These are phyloP conservation scores for Mylabris phalerata DNA, from an alignment of 1,140 invertebrate species.

Conservation along the genomic window DNA sequence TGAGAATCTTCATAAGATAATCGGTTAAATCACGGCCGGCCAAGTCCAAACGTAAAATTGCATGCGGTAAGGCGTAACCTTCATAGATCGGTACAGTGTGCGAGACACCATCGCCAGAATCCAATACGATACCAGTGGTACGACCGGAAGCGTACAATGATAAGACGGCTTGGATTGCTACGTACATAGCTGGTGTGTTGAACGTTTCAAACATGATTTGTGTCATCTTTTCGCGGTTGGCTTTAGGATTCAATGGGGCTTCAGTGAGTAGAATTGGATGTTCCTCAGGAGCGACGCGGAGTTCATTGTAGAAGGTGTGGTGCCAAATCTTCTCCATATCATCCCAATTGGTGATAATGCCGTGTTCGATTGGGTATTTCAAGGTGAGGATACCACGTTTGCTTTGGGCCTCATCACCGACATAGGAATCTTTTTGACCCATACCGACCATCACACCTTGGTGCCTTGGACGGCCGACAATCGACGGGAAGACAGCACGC, in stretches of 20 bases:
- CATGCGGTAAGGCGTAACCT: slow-evolving; percentile 76
- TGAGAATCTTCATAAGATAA: slow-evolving; percentile 95
- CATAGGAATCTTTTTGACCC: slow-evolving; percentile 81
- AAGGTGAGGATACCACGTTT: slow-evolving; percentile 87
- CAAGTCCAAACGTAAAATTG: slow-evolving; percentile 80
- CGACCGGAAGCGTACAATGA: slow-evolving; percentile 83
- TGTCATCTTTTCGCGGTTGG: slow-evolving; percentile 76
- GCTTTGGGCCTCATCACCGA: slow-evolving; percentile 89
- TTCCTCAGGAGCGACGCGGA: slow-evolving; percentile 90
- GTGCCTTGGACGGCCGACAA: slow-evolving; percentile 78
- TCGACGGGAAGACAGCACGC: slow-evolving; percentile 82
- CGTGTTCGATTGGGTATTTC: slow-evolving; percentile 92
- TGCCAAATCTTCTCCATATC: slow-evolving; percentile 63
- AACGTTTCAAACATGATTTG: slow-evolving; percentile 42
- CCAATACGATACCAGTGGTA: slow-evolving; percentile 86
- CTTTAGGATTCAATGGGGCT: slow-evolving; percentile 87
- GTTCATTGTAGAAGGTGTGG: slow-evolving; percentile 17
- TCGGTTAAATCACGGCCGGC: slow-evolving; percentile 85
- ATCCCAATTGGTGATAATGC: slow-evolving; percentile 95
- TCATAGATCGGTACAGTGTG: slow-evolving; percentile 53
- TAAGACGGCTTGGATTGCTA: slow-evolving; percentile 77
- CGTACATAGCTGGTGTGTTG: slow-evolving; percentile 83
- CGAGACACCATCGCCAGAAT: slow-evolving; percentile 83
- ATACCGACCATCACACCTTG: slow-evolving; percentile 92
- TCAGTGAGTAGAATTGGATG: slow-evolving; percentile 88